Evolutionary conservation across 2,797 vertebrate genomes (phyloP).

Genomic region (Danio choprae): DNA sequence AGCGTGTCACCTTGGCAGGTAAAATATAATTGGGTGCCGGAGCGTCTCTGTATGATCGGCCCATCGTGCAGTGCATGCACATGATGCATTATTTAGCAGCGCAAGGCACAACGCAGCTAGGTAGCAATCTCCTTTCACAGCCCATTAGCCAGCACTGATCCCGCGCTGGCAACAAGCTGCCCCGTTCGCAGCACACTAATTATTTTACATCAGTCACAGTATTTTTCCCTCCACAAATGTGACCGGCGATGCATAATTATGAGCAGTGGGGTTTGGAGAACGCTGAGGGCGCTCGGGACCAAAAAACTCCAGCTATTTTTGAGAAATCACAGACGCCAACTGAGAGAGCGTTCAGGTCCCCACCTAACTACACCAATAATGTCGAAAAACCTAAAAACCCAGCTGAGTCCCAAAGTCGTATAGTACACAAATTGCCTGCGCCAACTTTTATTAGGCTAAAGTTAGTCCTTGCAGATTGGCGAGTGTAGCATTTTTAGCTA

Average conservation of each 20-base stretch:
- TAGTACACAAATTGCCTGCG: neutral
- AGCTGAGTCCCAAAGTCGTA: neutral
- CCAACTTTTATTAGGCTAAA: neutral
- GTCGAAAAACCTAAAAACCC: constrained; percentile 17
- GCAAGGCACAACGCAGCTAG: constrained; percentile 57
- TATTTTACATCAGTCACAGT: constrained; percentile 65
- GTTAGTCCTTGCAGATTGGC: neutral
- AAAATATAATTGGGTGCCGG: constrained; percentile 73
- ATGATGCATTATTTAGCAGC: constrained; percentile 78
- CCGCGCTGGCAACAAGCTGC: constrained; percentile 44
- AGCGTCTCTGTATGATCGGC: constrained; percentile 74
- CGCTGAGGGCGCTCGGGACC: constrained; percentile 37
- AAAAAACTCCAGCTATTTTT: constrained; percentile 48
- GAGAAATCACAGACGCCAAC: constrained; percentile 4
- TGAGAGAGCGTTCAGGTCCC: constrained; percentile 32
- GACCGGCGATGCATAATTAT: constrained; percentile 58
- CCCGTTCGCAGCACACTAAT: constrained; percentile 60
- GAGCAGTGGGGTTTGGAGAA: constrained; percentile 44
- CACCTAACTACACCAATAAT: constrained; percentile 27
- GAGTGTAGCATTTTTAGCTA: neutral
- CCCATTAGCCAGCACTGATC: constrained; percentile 63
- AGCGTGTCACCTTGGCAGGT: constrained; percentile 70
- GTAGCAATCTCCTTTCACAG: constrained; percentile 64
- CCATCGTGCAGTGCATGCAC: constrained; percentile 64
- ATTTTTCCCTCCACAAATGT: constrained; percentile 54